phyloP scores from a whole-genome alignment of 2,797 vertebrate species.

The Thalassophryne amazonica region DNA sequence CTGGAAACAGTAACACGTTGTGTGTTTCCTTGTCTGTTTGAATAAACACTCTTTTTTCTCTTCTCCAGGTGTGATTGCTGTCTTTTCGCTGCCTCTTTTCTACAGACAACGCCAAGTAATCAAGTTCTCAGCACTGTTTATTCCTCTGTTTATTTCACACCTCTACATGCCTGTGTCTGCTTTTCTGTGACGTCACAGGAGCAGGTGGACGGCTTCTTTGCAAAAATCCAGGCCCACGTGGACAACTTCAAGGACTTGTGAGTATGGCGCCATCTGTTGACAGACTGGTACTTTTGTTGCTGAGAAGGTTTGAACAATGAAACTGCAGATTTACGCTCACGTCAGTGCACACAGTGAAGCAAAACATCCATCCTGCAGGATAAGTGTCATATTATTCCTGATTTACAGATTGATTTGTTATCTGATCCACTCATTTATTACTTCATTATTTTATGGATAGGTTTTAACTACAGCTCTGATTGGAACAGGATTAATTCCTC shows the following conservation, averaged over 20 bases:
- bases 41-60: background rate
- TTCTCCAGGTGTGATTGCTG: constrained; percentile 82
- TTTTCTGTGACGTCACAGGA: constrained; percentile 67
- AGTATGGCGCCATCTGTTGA: constrained; percentile 70
- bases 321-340: no score
- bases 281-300: background rate
- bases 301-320: background rate
- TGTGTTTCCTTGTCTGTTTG: background rate
- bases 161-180: background rate
- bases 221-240: constrained; percentile 74
- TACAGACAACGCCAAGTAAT: constrained; percentile 87
- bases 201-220: constrained; percentile 80
- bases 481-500: no score
- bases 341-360: no score
- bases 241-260: constrained; percentile 86
- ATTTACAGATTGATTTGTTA: no score
- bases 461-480: no score
- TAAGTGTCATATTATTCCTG: no score
- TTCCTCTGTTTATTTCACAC: background rate
- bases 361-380: no score
- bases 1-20: background rate
- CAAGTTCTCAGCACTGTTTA: background rate
- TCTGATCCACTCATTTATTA: no score
- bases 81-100: constrained; percentile 91
- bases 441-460: no score